Percentiles rank a stretch among this genome's conserved stretches.
Evolutionary conservation across 2,113 vertebrate genomes (phyloP).

Genomic region (Climacteris rufus): DNA sequence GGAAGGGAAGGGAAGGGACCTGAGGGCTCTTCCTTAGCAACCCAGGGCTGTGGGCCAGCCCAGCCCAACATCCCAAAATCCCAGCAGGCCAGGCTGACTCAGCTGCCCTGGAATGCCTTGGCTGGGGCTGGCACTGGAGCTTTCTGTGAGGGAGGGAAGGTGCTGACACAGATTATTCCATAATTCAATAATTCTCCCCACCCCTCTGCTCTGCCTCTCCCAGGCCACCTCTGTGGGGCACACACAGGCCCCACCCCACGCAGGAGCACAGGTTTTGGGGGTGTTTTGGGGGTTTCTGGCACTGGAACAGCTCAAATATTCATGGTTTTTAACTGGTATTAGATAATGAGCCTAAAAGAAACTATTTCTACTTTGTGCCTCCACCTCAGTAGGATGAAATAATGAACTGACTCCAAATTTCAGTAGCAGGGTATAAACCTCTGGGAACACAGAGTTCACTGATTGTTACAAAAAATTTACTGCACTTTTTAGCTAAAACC

Average conservation of each 20-base stretch:
- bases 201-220: neutral
- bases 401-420: neutral
- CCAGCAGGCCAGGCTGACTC: neutral
- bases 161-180: neutral
- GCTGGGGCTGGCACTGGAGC: neutral
- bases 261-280: accelerated
- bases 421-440: neutral
- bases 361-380: neutral
- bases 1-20: no score
- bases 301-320: neutral
- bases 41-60: neutral
- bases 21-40: neutral
- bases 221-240: neutral
- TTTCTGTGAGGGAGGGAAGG: neutral
- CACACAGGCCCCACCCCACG: accelerated
- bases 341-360: neutral
- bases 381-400: neutral
- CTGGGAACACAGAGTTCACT: neutral
- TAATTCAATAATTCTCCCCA: neutral
- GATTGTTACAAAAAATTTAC: neutral
- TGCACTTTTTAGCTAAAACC: neutral
- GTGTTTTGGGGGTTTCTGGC: neutral
- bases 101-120: neutral
- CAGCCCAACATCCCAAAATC: no score
- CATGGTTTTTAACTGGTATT: accelerated